Base-by-base conservation (phyloP, 2,888 invertebrate species). In the Dichetophora obliterata region DNA sequence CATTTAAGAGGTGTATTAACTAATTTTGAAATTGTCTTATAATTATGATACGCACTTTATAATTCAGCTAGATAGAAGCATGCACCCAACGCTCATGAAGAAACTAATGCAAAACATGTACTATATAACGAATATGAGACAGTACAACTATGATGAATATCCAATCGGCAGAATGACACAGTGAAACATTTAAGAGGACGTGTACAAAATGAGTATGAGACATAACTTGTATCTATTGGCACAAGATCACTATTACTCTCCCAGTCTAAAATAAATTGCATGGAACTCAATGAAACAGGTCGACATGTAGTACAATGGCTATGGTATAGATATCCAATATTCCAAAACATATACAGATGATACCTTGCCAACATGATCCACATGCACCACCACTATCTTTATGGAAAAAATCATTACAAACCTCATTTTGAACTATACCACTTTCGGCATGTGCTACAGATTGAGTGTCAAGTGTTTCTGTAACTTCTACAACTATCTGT, bases 371-470 rank as follows among this genome's bases (percentile, higher is more conserved):
- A 31, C 31, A 31, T 31, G 3, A 31, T 31, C 31, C 31, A 31
- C 31, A 31, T 31, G 52, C 52, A 76, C 34, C 59, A 59, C 61
- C 24, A 37, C 5, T 57, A 19, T 61, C 48, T 22, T 27, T 63
- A 34, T 22, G 68, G 16, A 68, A 24, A 50, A 50, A 68, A 50
- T 24, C 68, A 50, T 27, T 74, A 74, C 74, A 74, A 74, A 74
- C 74, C 74, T 74, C 74, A 34, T 61, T 63, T 9, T 37, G n/a
- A 5, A 31, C 73, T 19, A 31, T 31, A 73, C 63, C 27, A 50
- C 11, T 63, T 27, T 66, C 74, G 52, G n/a, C 54, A 74, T 37
- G 14, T 54, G 66, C 24, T 66, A 57, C 66, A 43, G 74, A 52
- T 31, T 74, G 37, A 54, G 74, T 54, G 16, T 74, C 74, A 54